phyloP scores from a whole-genome alignment of 1,140 invertebrate genomes.

The Bombus confusus region DNA sequence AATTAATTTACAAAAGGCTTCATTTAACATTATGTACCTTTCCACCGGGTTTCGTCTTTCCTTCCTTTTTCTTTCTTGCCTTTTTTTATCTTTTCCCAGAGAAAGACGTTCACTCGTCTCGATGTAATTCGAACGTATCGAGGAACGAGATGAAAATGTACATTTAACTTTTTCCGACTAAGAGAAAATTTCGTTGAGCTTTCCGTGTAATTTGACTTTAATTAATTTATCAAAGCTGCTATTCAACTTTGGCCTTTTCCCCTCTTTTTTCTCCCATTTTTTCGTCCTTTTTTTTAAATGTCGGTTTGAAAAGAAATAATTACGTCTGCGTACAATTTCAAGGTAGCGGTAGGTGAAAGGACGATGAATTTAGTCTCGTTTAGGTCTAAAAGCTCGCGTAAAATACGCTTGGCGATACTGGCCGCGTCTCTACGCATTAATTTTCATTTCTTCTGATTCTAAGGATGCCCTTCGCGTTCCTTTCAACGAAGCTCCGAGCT shows the following conservation, averaged over 20 bases:
- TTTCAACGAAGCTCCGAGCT: background rate
- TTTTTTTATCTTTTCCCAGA: background rate
- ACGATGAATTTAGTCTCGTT: background rate
- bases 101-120: background rate
- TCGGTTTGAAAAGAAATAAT: background rate
- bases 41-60: background rate
- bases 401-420: background rate
- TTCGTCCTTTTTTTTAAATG: background rate
- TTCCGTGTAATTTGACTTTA: constrained; percentile 10
- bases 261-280: too few relatives aligned
- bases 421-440: background rate
- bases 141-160: background rate
- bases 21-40: background rate
- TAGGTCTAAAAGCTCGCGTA: background rate
- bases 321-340: background rate
- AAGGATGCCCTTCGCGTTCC: background rate
- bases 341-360: background rate
- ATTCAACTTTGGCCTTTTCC: background rate
- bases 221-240: constrained; percentile 11
- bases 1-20: constrained; percentile 12
- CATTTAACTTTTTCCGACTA: background rate
- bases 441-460: background rate
- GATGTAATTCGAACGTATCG: background rate
- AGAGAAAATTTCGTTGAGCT: background rate
- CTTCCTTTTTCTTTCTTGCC: background rate